phyloP scores from a whole-genome alignment of 2,888 invertebrate genomes.

The Chouioia cunea region DNA sequence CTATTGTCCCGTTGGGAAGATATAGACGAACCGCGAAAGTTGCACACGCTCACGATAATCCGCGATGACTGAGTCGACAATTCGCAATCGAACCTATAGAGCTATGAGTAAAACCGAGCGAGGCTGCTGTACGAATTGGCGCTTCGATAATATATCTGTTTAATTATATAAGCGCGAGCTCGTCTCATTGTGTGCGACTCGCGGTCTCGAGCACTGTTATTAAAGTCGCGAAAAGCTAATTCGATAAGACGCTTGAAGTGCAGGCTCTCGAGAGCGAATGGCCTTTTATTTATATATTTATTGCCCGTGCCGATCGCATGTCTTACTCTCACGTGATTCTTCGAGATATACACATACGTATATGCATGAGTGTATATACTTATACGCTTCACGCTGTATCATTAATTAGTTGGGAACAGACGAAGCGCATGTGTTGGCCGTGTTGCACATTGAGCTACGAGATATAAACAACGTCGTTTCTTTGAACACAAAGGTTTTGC shows the following conservation, averaged over 20 bases:
- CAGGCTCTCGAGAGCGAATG: neutral
- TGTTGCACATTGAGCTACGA: neutral
- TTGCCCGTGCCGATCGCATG: constrained; percentile 1
- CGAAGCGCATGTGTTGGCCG: neutral
- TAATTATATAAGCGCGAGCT: no score
- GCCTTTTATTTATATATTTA: constrained; percentile 1
- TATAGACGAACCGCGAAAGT: neutral
- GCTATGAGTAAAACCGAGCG: no score
- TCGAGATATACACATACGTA: neutral
- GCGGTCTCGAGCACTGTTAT: no score
- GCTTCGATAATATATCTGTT: constrained; percentile 1
- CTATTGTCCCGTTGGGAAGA: neutral
- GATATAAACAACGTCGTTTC: no score
- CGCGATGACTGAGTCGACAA: constrained; percentile 16
- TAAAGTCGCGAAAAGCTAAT: no score
- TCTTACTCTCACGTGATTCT: constrained; percentile 2
- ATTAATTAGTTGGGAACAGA: neutral
- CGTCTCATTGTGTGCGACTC: no score
- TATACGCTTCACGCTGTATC: neutral
- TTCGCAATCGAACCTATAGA: neutral
- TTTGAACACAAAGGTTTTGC: no score
- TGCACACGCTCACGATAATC: constrained; percentile 14
- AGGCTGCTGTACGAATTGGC: neutral
- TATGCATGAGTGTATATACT: neutral
- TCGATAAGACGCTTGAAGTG: no score